Evolutionary conservation across 2,797 vertebrate species (phyloP), one percentile per base, ranked within the genome.

Genomic region (Mormyrops boulengeri): DNA sequence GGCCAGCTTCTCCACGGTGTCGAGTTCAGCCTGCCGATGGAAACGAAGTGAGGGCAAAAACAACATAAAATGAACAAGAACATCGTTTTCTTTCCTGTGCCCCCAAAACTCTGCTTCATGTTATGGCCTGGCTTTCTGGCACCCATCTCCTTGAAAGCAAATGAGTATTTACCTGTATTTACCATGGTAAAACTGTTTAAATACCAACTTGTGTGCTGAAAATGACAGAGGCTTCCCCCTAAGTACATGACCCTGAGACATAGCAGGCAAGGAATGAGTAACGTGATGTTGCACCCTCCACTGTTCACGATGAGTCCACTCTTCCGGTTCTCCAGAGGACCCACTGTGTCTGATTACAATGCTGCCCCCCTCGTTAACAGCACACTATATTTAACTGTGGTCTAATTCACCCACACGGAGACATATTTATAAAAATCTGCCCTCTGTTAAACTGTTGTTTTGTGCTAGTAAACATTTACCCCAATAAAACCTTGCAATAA

Each of bases 1-100:
- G n/a, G 97, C 94, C 91, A 99, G 93, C 93, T 98, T 98, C 94
- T 97, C 97, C 91, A 99, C 94, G 44, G 96, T 97, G 82, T 96
- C 95, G 87, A 96, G 92, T 92, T 99, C 97, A 52, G 97, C 97
- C 98, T 99, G 93, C 5, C 49, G 19, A 22, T 84, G 49, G 85
- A 62, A 50, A 73, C 26, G 11, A 30, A 34, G 66, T 4, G 26
- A 19, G 41, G 50, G 50, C 49, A 34, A 17, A 34, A 73, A 8
- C 30, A 69, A 34, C 66, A 69, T 34, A 66, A 87, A 55, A 87
- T 22, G 30, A 57, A 60, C 53, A 87, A 57, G 60, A 60, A 57
- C 52, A 82, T 44, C 50, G 38, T 22, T 22, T 77, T 30, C 85
- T 50, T 90, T 88, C 88, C 90, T 47, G 80, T 44, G 22, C 77